These are phyloP conservation scores for Pseudomyrmex concolor DNA, from an alignment of 1,140 invertebrate genomes.

Conservation along the genomic window DNA sequence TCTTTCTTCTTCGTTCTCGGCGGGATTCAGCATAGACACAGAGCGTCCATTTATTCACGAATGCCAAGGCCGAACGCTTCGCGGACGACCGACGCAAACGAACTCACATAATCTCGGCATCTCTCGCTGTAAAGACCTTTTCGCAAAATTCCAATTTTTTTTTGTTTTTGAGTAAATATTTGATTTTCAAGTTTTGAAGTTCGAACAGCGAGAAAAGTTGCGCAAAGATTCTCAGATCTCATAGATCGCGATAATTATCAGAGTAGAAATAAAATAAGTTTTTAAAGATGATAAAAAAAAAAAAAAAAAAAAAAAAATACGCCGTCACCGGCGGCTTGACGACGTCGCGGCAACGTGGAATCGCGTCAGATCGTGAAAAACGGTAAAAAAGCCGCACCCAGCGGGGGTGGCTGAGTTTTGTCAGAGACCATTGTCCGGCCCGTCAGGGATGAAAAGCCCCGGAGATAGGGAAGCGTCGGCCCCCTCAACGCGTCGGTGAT, in stretches of 20 bases:
- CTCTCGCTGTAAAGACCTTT: background rate
- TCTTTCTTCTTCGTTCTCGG: conserved; percentile 64
- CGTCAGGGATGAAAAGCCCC: conserved; percentile 59
- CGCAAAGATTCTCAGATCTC: too few relatives aligned
- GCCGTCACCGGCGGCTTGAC: too few relatives aligned
- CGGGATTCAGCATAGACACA: conserved; percentile 77
- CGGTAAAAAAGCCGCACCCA: conserved; percentile 15
- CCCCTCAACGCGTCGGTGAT: conserved; percentile 70
- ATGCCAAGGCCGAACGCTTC: conserved; percentile 79
- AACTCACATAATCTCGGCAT: conserved; percentile 15
- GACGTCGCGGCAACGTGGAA: background rate
- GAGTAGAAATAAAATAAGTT: too few relatives aligned
- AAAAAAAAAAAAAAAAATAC: too few relatives aligned
- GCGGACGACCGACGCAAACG: conserved; percentile 35
- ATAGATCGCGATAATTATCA: too few relatives aligned
- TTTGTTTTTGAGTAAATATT: background rate
- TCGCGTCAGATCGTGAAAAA: conserved; percentile 18
- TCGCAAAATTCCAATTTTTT: background rate
- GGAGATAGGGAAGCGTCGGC: conserved; percentile 65
- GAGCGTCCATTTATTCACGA: conserved; percentile 84
- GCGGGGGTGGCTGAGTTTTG: conserved; percentile 44
- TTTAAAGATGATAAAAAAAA: too few relatives aligned
- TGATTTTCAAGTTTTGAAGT: too few relatives aligned
- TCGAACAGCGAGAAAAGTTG: too few relatives aligned
- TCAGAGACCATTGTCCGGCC: conserved; percentile 65